Evolutionary conservation across 2,113 vertebrate genomes (phyloP).

Genomic region (Struthidea cinerea): DNA sequence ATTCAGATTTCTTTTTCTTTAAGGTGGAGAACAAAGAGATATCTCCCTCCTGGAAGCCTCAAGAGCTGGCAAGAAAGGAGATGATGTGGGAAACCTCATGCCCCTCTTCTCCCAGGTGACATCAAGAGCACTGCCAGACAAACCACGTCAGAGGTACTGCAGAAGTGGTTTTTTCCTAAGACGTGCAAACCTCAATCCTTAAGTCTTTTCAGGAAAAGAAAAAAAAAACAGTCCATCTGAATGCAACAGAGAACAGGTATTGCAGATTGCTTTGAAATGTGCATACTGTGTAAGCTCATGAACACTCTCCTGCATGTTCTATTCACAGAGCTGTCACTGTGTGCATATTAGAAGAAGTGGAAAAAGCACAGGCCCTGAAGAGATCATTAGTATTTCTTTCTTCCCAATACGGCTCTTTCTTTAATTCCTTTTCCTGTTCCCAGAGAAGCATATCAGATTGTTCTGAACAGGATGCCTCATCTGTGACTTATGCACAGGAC

Average conservation of each 20-base stretch:
- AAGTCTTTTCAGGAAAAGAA: neutral
- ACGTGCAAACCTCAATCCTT: neutral
- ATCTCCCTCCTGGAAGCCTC: neutral
- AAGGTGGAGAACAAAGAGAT: neutral
- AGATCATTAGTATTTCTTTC: neutral
- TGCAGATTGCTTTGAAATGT: neutral
- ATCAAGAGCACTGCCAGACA: neutral
- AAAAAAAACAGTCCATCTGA: neutral
- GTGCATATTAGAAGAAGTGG: neutral
- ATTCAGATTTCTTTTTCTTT: neutral
- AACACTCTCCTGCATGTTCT: neutral
- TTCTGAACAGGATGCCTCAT: neutral
- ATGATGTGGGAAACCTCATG: neutral
- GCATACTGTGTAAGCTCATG: neutral
- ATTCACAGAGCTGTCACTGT: neutral
- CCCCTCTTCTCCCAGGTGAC: neutral
- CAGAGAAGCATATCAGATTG: neutral
- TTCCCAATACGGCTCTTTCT: neutral
- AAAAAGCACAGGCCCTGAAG: neutral
- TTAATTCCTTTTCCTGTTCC: neutral
- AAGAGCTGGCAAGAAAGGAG: neutral
- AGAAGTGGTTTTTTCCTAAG: neutral
- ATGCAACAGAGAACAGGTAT: neutral
- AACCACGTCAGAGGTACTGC: neutral
- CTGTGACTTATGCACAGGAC: neutral